Evolutionary conservation across 2,797 vertebrate species (phyloP).

Genomic region (Sphenodon punctatus): DNA sequence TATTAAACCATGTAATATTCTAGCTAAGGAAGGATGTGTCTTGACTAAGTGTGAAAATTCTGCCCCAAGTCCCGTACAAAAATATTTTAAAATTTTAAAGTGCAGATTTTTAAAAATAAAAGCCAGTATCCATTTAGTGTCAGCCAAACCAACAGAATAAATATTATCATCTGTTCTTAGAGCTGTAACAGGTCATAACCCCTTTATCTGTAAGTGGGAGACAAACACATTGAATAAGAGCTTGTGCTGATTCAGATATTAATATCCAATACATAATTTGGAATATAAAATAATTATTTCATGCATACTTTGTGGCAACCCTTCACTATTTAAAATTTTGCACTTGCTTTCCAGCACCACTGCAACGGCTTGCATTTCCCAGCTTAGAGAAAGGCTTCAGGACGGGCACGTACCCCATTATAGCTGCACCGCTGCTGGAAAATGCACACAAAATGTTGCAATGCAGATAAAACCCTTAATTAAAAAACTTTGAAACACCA

Average conservation of each 20-base stretch:
- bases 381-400: background rate
- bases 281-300: conserved; percentile 10
- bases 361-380: background rate
- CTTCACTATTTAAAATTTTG: background rate
- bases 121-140: background rate
- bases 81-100: background rate
- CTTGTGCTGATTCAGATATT: background rate
- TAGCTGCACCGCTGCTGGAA: background rate
- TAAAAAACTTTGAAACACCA: conserved; percentile 14
- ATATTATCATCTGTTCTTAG: background rate
- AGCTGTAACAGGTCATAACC: background rate
- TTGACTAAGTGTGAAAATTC: conserved; percentile 19
- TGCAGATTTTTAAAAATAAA: background rate
- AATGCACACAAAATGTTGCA: background rate
- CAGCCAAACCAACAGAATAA: conserved; percentile 15
- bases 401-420: background rate
- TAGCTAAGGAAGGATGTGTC: too few relatives aligned
- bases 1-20: background rate
- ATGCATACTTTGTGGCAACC: conserved; percentile 11
- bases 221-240: background rate
- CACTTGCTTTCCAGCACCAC: background rate
- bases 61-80: background rate
- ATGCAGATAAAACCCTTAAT: background rate
- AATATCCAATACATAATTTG: background rate
- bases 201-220: conserved; percentile 7